Evolutionary conservation across 2,797 vertebrate species (phyloP), one percentile per base, ranked within the genome.

Genomic region (Chrysocyon brachyurus): DNA sequence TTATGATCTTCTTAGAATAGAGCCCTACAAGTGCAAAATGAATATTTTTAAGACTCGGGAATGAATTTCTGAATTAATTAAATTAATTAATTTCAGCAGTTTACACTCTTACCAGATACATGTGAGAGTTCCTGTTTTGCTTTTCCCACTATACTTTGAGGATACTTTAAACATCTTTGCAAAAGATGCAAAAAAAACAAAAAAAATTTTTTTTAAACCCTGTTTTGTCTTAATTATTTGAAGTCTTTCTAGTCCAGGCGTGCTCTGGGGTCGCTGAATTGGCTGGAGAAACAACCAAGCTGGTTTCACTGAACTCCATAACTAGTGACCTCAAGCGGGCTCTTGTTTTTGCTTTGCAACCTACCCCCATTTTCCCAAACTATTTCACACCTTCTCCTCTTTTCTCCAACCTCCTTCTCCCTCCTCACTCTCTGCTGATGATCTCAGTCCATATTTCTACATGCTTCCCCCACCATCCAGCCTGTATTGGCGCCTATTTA

Each of bases 1-100:
- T 86, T 72, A 77, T 52, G 59, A 5, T 73, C 28, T 21, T 57
- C 14, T 90, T 96, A 93, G 33, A 63, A 33, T 70, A 87, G 31
- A 77, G 31, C 81, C 17, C 33, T 77, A 52, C 24, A 95, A 31
- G 8, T 64, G 17, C 36, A 82, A 91, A 95, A 63, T 9, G 2
- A 82, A 46, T 88, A 66, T 84, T 83, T 82, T 86, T 68, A 96
- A 79, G 86, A 54, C 46, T 52, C 56, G 82, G 82, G 57, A 46
- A 61, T 31, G 88, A 75, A 85, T 89, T 81, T 94, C 72, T 89
- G 54, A 68, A 90, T 40, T 40, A 40, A 40, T 6, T 40, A 40
- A 40, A 40, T 40, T 40, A 6, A 46, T 56, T 24, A 77, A 89
- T 57, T 63, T 26, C 40, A 19, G 12, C 36, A 83, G 22, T 63